A percentile compares a stretch with the other conserved stretches of the same genome.
Evolutionary conservation across 1,140 invertebrate genomes (phyloP).

Genomic region (Harlomillsia oculata): DNA sequence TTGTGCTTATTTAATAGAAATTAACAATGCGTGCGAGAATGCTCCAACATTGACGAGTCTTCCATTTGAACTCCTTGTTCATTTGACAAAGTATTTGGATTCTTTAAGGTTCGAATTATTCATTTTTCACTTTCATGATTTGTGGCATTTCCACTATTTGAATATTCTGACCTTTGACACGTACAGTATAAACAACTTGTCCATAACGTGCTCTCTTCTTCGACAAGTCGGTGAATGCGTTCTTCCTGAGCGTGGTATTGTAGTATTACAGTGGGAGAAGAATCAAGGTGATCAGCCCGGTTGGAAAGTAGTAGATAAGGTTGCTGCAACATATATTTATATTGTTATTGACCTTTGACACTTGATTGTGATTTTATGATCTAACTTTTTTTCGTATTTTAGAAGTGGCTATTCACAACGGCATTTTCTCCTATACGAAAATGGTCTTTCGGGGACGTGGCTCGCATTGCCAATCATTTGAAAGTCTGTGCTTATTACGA

Average conservation of each 20-base stretch:
- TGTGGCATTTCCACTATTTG: not conserved
- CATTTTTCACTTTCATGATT: not conserved
- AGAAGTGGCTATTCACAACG: slow-evolving; percentile 33
- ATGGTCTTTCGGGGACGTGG: slow-evolving; percentile 26
- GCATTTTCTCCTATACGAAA: slow-evolving; percentile 28
- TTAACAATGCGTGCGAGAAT: too few species aligned
- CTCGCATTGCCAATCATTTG: slow-evolving; percentile 24
- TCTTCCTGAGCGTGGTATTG: slow-evolving; percentile 25
- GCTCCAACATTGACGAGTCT: too few species aligned
- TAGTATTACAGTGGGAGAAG: slow-evolving; percentile 32
- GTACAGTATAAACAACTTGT: slow-evolving; percentile 22
- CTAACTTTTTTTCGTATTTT: not conserved
- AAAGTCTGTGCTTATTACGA: slow-evolving; percentile 18
- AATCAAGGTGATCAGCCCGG: not conserved
- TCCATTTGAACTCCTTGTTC: slow-evolving; percentile 28
- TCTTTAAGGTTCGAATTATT: slow-evolving; percentile 19
- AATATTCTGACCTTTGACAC: slow-evolving; percentile 3
- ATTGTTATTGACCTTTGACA: too few species aligned
- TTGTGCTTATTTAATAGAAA: not conserved
- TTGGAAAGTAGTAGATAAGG: slow-evolving; percentile 18
- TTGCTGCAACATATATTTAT: slow-evolving; percentile 8
- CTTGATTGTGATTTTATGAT: too few species aligned
- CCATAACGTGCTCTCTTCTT: slow-evolving; percentile 15
- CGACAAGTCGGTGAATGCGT: slow-evolving; percentile 20
- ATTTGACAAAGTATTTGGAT: slow-evolving; percentile 30